Evolutionary conservation across 2,797 vertebrate genomes (phyloP), one percentile per base, ranked within the genome.

Genomic region (Adelosebastes latens): DNA sequence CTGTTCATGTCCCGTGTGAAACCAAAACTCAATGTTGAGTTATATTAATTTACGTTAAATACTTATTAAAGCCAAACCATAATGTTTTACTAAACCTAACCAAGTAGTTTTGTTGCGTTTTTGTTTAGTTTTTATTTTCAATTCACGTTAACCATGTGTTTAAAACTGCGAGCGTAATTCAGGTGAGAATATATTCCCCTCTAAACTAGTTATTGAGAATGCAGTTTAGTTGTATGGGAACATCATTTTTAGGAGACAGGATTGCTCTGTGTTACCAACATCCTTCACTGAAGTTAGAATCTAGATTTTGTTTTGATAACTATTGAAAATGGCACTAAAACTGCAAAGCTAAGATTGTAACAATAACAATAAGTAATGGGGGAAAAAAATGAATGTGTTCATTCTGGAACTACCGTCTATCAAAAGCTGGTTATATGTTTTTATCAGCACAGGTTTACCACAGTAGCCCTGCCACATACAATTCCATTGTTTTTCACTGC

Each of bases 401-500:
- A 42, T 46, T 18, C 5, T 32, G 18, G n/a, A 55, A 22, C 27
- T 18, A n/a, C 24, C 46, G 5, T 53, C 8, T 31, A 5, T 52
- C 27, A 52, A 49, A 52, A 53, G 27, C 65, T 53, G 46, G 11
- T 0, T 18, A n/a, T 4, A 4, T 63, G 39, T 53, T 67, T 64
- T 49, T 13, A 67, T 31, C 20, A 52, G 18, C 6, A 14, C 65
- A 53, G 4, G 11, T 52, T 68, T 31, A 53, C 7, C 46, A 29
- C 42, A 5, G 42, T 18, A 52, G 42, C 14, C 2, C 36, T 27
- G 22, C 25, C 34, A 25, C 14, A 64, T 25, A 64, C 2, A 18
- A 0, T 46, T 1, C 6, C 24, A 46, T 11, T 0, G 2, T 1
- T 32, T 13, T 32, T 31, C 20, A 31, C 5, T 32, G 49, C n/a